Conservation (phyloP, 2,888 invertebrate genomes). For the Empis stercorea region DNA sequence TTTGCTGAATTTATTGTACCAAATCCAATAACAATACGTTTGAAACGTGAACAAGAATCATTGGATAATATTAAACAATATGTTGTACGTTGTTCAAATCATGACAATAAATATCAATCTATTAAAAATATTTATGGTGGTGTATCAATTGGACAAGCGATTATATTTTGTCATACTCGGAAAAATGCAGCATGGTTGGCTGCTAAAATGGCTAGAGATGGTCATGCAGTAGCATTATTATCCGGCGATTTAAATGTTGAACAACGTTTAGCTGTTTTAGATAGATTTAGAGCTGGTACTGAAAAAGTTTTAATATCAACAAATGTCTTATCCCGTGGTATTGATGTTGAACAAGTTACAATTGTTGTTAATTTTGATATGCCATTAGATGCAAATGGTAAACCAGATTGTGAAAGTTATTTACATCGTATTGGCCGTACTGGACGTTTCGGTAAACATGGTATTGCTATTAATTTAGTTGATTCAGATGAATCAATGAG, state of each 20-base stretch:
- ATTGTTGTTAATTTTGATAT: constrained; percentile 97
- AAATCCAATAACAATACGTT: constrained; percentile 69
- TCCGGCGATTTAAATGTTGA: constrained; percentile 89
- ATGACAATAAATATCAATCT: constrained; percentile 84
- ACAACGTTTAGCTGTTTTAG: constrained; percentile 81
- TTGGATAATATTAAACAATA: constrained; percentile 95
- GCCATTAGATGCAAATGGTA: constrained; percentile 66
- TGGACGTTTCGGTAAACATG: constrained; percentile 54
- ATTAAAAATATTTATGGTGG: constrained; percentile 94
- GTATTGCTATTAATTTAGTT: constrained; percentile 94
- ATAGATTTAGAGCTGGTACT: constrained; percentile 79
- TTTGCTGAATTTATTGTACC: constrained; percentile 92
- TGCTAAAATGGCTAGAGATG: constrained; percentile 78
- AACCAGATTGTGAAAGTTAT: constrained; percentile 94
- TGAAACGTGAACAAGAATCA: constrained; percentile 85
- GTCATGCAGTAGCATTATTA: constrained; percentile 85
- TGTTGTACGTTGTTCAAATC: constrained; percentile 74
- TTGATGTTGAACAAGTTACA: constrained; percentile 95
- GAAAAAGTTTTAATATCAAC: constrained; percentile 94
- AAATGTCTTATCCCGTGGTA: constrained; percentile 71
- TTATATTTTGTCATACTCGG: constrained; percentile 93
- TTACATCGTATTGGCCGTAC: constrained; percentile 94
- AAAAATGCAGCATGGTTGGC: constrained; percentile 81
- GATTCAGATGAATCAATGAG: constrained; percentile 60
- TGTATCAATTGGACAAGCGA: constrained; percentile 93